Evolutionary conservation across 1,140 invertebrate species (phyloP), one percentile per base, ranked within the genome.

Genomic region (Leptopilina clavipes): DNA sequence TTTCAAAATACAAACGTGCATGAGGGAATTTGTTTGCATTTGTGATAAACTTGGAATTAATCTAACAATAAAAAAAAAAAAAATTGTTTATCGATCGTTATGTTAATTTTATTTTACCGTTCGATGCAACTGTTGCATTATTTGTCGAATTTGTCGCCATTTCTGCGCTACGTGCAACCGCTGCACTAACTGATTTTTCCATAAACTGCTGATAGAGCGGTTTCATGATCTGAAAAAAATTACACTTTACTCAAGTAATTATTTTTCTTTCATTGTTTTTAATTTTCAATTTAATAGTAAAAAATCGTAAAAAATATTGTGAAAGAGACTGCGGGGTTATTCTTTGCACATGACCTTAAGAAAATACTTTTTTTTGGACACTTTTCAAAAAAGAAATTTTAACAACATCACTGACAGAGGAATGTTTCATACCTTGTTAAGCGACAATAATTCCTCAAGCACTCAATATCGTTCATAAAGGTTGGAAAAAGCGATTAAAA

Each of bases 121-220:
- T 94, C 82, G 87, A 81, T 75, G 82, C 85, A 76, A 74, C 79
- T 82, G 82, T 89, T 79, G 83, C 85, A 82, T 80, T 85, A 79
- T 86, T 77, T 76, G 92, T 91, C 75, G 92, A 91, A 77, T 92
- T 90, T 71, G 92, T 91, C 37, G 92, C 90, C 80, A 92, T 91
- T 79, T 94, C 94, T 83, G 94, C 93, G 83, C 93, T 94, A 84
- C 94, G 93, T 77, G 92, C 93, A 73, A 95, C 94, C 81, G 95
- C 95, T 86, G 94, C 94, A 83, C 95, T 93, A 82, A 96, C 93
- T 83, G 95, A 93, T 89, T 94, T 94, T 88, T 96, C 94, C 84
- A 95, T 91, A 82, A 94, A 94, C 74, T 92, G 91, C 86, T 95
- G 93, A 87, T 96, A 96, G 72, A 94, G 87, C 71, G 95, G 95